Percentiles rank a stretch among this genome's conserved stretches.
These are phyloP conservation scores for Chamaea fasciata DNA, from an alignment of 2,113 vertebrate species.

Conservation along the genomic window DNA sequence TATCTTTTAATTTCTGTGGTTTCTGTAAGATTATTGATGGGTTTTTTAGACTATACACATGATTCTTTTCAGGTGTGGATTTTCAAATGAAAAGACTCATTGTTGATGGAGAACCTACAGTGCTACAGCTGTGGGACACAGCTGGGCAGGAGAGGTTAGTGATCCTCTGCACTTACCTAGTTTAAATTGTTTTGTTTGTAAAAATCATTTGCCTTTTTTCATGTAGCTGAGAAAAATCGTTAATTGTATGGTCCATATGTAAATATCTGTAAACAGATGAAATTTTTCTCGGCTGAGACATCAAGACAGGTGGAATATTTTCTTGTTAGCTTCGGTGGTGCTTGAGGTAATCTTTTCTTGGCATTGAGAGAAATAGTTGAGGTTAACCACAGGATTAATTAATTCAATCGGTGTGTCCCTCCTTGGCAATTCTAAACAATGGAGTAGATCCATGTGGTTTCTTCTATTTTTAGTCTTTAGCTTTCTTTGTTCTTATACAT, in stretches of 20 bases:
- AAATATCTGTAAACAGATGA: background rate
- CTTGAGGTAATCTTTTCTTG: background rate
- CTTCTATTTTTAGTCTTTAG: background rate
- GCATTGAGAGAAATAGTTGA: background rate
- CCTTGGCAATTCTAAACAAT: background rate
- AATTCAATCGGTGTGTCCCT: fast-evolving
- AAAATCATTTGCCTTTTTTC: background rate
- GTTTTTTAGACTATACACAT: background rate
- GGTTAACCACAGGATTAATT: background rate
- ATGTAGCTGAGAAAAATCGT: background rate
- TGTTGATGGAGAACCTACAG: constrained; percentile 88
- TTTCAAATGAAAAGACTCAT: constrained; percentile 95
- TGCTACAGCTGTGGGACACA: constrained; percentile 93
- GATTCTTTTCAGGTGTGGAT: constrained; percentile 83
- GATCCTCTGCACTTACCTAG: background rate
- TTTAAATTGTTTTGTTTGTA: background rate
- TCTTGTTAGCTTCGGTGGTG: background rate
- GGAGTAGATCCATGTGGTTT: background rate
- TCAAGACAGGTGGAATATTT: background rate
- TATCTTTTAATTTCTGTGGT: background rate
- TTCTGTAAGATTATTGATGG: background rate
- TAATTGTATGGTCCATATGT: background rate
- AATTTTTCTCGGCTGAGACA: background rate
- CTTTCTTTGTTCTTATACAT: background rate
- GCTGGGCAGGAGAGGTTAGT: constrained; percentile 93